phyloP scores from a whole-genome alignment of 2,888 invertebrate species.

The Mesoligia furuncula region DNA sequence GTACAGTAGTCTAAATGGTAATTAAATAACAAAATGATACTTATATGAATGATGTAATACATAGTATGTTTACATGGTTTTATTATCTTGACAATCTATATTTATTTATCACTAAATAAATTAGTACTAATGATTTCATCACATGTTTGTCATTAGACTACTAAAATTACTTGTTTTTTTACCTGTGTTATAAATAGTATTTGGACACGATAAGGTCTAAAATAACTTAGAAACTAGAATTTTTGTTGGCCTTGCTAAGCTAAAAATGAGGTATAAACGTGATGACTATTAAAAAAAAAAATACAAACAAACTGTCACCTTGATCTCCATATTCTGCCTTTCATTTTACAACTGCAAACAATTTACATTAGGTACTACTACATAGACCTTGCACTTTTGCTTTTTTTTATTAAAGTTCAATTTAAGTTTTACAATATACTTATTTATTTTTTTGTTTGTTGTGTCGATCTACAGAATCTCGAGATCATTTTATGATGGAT shows the following conservation, averaged over 20 bases:
- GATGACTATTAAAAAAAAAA: neutral
- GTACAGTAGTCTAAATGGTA: neutral
- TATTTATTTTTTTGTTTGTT: constrained; percentile 14
- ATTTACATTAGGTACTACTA: constrained; percentile 55
- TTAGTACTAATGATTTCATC: neutral
- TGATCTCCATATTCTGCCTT: constrained; percentile 58
- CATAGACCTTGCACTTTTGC: constrained; percentile 3
- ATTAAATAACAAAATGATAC: neutral
- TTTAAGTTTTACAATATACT: constrained; percentile 4
- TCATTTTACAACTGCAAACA: constrained; percentile 71
- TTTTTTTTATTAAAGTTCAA: constrained; percentile 5
- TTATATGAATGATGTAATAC: neutral
- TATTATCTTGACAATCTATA: neutral
- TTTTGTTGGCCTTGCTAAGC: constrained; percentile 3
- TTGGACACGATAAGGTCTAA: neutral
- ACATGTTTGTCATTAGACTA: neutral
- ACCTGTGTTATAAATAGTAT: neutral
- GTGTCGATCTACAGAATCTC: constrained; percentile 20
- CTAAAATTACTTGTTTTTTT: neutral
- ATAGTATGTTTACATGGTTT: neutral
- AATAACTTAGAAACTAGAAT: constrained; percentile 4
- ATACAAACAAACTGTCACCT: constrained; percentile 56
- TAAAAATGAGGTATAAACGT: constrained; percentile 5
- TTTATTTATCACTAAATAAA: constrained; percentile 6
- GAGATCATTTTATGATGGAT: neutral